Conservation (phyloP, 2,797 vertebrate species). For the Coccyzus lansbergi region DNA sequence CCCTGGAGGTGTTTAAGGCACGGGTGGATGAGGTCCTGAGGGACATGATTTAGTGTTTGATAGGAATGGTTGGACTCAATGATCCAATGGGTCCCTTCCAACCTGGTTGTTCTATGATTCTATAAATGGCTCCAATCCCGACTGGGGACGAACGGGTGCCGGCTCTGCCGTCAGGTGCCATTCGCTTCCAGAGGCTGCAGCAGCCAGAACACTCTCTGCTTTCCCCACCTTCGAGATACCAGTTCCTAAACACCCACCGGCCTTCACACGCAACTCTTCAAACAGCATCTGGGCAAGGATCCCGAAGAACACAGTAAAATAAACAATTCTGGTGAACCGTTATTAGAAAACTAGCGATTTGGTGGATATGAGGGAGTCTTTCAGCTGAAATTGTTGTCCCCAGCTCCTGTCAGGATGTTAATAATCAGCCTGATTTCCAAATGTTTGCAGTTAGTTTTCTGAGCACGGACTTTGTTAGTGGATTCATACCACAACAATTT, state of each 20-base stretch:
- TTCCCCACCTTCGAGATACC: background rate
- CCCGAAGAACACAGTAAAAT: background rate
- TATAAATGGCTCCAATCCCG: background rate
- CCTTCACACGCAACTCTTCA: background rate
- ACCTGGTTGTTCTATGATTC: no score
- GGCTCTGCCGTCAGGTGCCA: no score
- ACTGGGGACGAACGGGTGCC: rapidly evolving
- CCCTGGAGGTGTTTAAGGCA: no score
- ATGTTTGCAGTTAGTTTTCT: background rate
- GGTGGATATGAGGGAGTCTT: background rate
- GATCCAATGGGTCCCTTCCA: no score
- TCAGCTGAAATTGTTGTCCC: background rate
- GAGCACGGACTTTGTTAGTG: background rate
- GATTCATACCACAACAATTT: background rate
- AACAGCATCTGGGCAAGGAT: background rate
- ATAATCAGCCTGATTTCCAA: background rate
- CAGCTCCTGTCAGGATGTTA: background rate
- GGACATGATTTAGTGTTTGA: no score
- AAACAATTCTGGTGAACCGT: background rate
- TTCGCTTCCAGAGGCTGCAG: no score
- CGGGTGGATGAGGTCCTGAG: no score
- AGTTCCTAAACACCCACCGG: background rate
- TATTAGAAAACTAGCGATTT: background rate
- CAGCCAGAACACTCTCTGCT: no score
- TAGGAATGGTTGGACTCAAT: no score